phyloP scores from a whole-genome alignment of 2,888 invertebrate genomes.

The Acrocera orbiculus region DNA sequence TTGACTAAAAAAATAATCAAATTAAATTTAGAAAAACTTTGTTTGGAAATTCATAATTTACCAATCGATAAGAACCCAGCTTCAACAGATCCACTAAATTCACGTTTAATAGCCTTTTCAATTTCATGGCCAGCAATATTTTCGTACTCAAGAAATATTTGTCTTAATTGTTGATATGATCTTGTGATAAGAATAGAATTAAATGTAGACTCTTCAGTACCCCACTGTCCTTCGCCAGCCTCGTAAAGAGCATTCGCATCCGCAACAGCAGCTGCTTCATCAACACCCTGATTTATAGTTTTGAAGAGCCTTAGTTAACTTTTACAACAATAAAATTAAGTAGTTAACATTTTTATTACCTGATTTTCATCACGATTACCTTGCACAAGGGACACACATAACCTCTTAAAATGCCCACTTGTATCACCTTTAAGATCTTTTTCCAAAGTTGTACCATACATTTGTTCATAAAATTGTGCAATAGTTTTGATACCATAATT shows the following conservation, averaged over 20 bases:
- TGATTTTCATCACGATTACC: conserved; percentile 80
- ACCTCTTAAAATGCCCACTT: conserved; percentile 85
- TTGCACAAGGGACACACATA: conserved; percentile 73
- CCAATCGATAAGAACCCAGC: conserved; percentile 78
- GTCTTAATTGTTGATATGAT: conserved; percentile 75
- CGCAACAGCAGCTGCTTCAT: conserved; percentile 58
- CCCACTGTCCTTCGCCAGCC: conserved; percentile 74
- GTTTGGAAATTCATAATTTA: conserved; percentile 31
- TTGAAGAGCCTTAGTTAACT: no score
- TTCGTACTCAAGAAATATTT: conserved; percentile 73
- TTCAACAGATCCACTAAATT: conserved; percentile 74
- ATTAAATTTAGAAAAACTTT: not conserved
- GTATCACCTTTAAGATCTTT: conserved; percentile 81
- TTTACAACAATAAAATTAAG: not conserved
- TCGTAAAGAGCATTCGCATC: conserved; percentile 65
- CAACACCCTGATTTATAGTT: conserved; percentile 53
- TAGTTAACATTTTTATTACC: conserved; percentile 15
- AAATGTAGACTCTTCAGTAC: conserved; percentile 80
- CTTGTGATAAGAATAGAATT: conserved; percentile 71
- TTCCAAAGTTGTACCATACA: conserved; percentile 66
- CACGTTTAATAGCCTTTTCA: conserved; percentile 67
- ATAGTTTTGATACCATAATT: conserved; percentile 79
- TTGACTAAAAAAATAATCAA: conserved; percentile 41
- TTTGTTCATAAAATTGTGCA: conserved; percentile 67
- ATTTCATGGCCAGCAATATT: conserved; percentile 65